These are phyloP conservation scores for Caenorhabditis doughertyi DNA, from an alignment of 2,888 invertebrate genomes.

Conservation along the genomic window DNA sequence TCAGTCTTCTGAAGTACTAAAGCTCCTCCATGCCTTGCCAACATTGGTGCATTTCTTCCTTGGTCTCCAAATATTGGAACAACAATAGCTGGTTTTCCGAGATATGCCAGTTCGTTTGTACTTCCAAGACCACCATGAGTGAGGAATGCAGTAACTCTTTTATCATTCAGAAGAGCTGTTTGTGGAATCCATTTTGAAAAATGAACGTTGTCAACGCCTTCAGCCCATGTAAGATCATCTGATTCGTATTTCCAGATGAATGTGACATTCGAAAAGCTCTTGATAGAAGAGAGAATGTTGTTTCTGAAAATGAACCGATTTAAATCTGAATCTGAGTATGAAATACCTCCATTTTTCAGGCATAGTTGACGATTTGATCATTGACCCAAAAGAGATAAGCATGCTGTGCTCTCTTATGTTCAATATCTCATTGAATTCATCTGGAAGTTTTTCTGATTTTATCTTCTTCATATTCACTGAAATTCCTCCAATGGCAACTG, in stretches of 20 bases:
- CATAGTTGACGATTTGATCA: conserved; percentile 43
- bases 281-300: conserved; percentile 14
- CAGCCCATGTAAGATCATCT: conserved; percentile 35
- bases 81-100: conserved; percentile 57
- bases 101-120: conserved; percentile 61
- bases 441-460: conserved; percentile 14
- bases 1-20: conserved; percentile 37
- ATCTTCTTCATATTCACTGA: conserved; percentile 45
- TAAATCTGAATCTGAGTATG: conserved; percentile 46
- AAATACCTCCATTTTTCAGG: conserved; percentile 46
- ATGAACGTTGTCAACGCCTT: conserved; percentile 38
- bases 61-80: conserved; percentile 58
- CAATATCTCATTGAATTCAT: conserved; percentile 24
- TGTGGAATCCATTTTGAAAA: conserved; percentile 63
- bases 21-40: conserved; percentile 55
- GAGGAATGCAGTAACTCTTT: conserved; percentile 52
- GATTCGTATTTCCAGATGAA: conserved; percentile 68
- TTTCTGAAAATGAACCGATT: conserved; percentile 32
- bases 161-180: conserved; percentile 50
- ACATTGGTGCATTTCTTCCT: conserved; percentile 52
- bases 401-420: conserved; percentile 7
- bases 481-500: conserved; percentile 59
- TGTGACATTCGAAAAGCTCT: conserved; percentile 48
- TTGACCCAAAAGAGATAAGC: conserved; percentile 59
- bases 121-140: conserved; percentile 63